These are phyloP conservation scores for Acropternis orthonyx DNA, from an alignment of 2,797 vertebrate species.

Conservation along the genomic window DNA sequence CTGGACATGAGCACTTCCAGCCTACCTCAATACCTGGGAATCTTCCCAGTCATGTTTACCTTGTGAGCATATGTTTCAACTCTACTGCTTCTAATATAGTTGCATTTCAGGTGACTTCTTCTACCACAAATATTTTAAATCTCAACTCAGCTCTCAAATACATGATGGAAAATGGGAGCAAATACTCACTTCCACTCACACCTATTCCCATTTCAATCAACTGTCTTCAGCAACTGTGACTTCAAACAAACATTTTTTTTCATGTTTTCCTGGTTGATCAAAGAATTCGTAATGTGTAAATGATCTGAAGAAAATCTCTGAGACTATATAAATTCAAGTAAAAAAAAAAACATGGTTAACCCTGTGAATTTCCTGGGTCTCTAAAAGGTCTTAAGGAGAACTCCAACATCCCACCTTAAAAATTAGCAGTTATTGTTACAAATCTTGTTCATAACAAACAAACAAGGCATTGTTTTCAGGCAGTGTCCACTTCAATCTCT, in stretches of 20 bases:
- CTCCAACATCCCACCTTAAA: neutral
- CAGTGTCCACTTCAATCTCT: neutral
- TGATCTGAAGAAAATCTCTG: neutral
- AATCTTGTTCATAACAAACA: neutral
- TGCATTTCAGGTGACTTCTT: neutral
- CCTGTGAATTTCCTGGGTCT: neutral
- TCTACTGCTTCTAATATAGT: neutral
- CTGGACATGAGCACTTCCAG: neutral
- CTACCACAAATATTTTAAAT: neutral
- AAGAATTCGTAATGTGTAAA: neutral
- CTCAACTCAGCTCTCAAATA: neutral
- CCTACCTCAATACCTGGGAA: neutral
- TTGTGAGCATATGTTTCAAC: rapidly evolving
- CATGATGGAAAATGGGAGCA: neutral
- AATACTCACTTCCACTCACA: neutral
- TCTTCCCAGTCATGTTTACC: neutral
- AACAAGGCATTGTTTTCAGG: neutral
- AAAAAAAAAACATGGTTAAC: neutral
- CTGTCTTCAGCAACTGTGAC: neutral
- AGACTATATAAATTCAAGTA: neutral
- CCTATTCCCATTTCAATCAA: neutral
- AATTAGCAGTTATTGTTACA: neutral
- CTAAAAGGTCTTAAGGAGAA: neutral
- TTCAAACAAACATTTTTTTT: neutral
- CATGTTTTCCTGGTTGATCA: neutral